Base-by-base conservation (phyloP, 2,113 vertebrate genomes). In the Toxotes jaculatrix region DNA sequence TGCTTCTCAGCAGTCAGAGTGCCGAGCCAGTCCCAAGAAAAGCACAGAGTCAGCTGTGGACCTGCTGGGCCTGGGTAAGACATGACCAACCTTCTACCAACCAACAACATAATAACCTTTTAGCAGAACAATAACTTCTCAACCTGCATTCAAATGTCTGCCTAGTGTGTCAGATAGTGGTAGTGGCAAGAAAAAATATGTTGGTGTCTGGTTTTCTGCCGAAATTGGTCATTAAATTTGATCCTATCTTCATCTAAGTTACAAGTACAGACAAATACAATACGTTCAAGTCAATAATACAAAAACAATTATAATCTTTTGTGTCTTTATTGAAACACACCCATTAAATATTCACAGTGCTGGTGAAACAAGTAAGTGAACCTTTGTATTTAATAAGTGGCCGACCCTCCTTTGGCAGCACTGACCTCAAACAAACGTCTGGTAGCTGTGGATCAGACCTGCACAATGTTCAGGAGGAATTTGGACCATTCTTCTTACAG, bases 51-150 rank as follows among this genome's bases (percentile, higher is more conserved):
- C 95, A 5, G 95, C 96, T 53, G 95, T 98, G 88, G 97, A 99
- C 93, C 96, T 99, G 77, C 94, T 99, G 92, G 97, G 97, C 88
- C 95, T 99, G 55, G 98, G 98, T 99, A 95, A 98, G 97, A 94
- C 75, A 56, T 12, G 4, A 85, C 10, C 60, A 74, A 65, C 56
- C 36, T 42, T 75, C 40, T 75, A 47, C 38, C 17, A 59, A 16
- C 23, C 16, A 4, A 42, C n/a, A 47, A 4, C 19, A 51, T 34
- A 42, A 55, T 40, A 66, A 66, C 43, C 59, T 19, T 42, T 0
- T 0, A 23, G 53, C 40, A 42, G 59, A 31, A 13, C 19, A 69
- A 62, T 23, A 40, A 83, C 57, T 66, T 61, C 43, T 80, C 70
- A 78, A 72, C 80, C 27, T 53, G 12, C 66, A 11, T 55, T 76